These are phyloP conservation scores for Sparidentex hasta DNA, from an alignment of 2,797 vertebrate species.

Conservation along the genomic window DNA sequence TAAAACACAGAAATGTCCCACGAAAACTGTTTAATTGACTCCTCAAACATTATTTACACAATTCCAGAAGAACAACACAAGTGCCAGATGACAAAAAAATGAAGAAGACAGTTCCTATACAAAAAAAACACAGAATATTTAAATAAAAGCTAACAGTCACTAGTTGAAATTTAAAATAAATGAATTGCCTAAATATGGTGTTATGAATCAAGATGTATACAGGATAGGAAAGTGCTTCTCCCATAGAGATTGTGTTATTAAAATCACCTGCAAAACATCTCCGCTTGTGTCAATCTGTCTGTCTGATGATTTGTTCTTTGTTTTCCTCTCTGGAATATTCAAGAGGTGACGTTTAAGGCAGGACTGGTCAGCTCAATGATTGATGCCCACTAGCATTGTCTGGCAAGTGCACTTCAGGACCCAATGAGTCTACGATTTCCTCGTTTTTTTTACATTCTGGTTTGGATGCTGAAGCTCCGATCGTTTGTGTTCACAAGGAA, in stretches of 20 bases:
- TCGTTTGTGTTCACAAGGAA: constrained; percentile 50
- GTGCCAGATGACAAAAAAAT: constrained; percentile 71
- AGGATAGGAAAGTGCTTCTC: constrained; percentile 81
- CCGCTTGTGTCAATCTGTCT: constrained; percentile 38
- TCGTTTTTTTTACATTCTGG: constrained; percentile 67
- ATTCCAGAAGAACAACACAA: constrained; percentile 75
- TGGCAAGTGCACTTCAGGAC: constrained; percentile 77
- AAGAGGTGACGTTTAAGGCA: constrained; percentile 71
- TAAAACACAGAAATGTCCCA: constrained; percentile 63
- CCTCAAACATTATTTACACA: constrained; percentile 84
- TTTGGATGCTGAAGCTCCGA: constrained; percentile 47
- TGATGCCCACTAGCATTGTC: constrained; percentile 61
- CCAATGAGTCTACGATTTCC: constrained; percentile 40
- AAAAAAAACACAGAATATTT: constrained; percentile 64
- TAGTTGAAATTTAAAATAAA: constrained; percentile 46
- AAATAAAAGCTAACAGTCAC: constrained; percentile 72
- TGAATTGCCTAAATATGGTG: constrained; percentile 66
- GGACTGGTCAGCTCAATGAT: constrained; percentile 61
- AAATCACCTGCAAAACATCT: constrained; percentile 65
- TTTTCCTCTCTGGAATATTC: constrained; percentile 47
- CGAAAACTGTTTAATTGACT: constrained; percentile 81
- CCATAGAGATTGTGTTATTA: constrained; percentile 61
- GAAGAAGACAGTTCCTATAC: constrained; percentile 61
- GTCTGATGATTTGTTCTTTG: constrained; percentile 37
- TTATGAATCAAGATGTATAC: constrained; percentile 77